Evolutionary conservation across 2,888 invertebrate species (phyloP), one percentile per base, ranked within the genome.

Genomic region (Aphodius granarius): DNA sequence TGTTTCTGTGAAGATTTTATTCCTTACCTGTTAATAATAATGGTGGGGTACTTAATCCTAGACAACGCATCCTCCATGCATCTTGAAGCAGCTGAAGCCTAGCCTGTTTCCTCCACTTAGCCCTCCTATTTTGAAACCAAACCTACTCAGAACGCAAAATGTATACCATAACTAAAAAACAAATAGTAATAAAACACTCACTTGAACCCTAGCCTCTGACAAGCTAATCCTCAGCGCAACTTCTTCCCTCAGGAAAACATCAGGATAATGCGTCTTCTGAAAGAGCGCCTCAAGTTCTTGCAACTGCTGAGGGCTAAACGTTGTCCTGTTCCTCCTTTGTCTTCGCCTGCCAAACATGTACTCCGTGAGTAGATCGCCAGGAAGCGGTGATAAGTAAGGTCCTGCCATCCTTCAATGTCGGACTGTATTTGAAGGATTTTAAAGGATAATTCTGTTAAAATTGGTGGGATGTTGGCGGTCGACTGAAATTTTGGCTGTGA

Each of bases 231-330:
- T 90, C 76, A 96, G 87, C 0, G 97, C 97, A 6, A 97, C 95
- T 88, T 97, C 97, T 86, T 97, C 97, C 81, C 97, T 91, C 75
- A 95, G 87, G 83, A 92, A 92, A 19, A 97, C 97, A 84, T 97
- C 97, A 5, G 97, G 97, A 86, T 97, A 97, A 84, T 97, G 97
- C 0, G 97, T 97, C 87, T 96, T 96, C 86, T 96, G 96, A 87
- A 97, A 97, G 19, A 97, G 90, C 0, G 95, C 93, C 86, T 97
- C 97, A 83, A 97, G 87, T 84, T 97, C 96, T 84, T 95, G 95
- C 71, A 97, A 89, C 87, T 97, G 97, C 86, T 97, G 96, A 0
- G 97, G 96, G 22, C 96, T 97, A 86, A 97, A 97, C 0, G 97
- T 97, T 6, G 97, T 97, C 43, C 97, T 90, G 87, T 97, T 97